These are phyloP conservation scores for Acanthopleura granulata DNA, from an alignment of 2,888 invertebrate genomes.

Conservation along the genomic window DNA sequence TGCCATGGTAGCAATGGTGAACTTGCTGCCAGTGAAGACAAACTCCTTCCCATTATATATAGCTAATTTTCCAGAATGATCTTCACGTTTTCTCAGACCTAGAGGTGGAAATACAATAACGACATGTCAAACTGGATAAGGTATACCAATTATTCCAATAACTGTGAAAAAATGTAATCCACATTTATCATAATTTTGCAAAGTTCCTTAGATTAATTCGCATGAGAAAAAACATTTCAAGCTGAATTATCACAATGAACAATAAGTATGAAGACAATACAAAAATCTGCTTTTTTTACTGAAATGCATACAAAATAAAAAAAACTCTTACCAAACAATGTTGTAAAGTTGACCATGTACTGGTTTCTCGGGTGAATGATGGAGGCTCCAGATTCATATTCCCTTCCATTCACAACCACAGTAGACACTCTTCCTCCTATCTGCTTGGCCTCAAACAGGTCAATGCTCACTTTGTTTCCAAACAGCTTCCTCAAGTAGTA, in stretches of 20 bases:
- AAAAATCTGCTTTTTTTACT: no score
- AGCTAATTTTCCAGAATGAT: slow-evolving; percentile 56
- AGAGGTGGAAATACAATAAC: not conserved
- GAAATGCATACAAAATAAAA: no score
- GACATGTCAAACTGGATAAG: no score
- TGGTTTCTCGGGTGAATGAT: slow-evolving; percentile 75
- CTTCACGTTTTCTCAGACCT: slow-evolving; percentile 64
- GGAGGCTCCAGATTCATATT: slow-evolving; percentile 76
- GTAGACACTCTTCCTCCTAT: slow-evolving; percentile 76
- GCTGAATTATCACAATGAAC: no score
- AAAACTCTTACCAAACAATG: slow-evolving; percentile 70
- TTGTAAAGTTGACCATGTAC: slow-evolving; percentile 74
- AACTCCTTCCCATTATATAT: slow-evolving; percentile 74
- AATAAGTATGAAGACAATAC: no score
- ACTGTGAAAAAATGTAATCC: no score
- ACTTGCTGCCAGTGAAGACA: slow-evolving; percentile 73
- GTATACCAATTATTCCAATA: not conserved
- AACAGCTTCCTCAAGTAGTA: slow-evolving; percentile 73
- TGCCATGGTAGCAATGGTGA: slow-evolving; percentile 68
- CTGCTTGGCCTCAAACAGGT: slow-evolving; percentile 73
- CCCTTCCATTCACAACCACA: slow-evolving; percentile 69
- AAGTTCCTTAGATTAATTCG: no score
- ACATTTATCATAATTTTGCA: no score
- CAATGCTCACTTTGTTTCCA: slow-evolving; percentile 70
- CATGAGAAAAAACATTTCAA: no score